A percentile compares a stretch with the other conserved stretches of the same genome.
Conservation (phyloP, 2,797 vertebrate species). For the Crocidura indochinensis region DNA sequence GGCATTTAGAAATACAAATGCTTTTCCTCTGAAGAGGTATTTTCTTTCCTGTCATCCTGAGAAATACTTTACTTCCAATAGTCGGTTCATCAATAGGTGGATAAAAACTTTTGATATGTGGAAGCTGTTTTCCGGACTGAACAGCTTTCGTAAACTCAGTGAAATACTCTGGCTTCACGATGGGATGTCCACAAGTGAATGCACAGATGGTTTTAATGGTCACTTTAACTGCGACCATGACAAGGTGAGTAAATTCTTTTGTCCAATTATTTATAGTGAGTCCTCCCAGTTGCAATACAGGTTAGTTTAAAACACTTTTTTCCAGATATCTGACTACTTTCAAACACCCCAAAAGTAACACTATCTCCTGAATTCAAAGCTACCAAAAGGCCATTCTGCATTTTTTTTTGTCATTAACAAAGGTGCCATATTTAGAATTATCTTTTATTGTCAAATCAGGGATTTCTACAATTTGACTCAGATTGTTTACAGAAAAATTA, state of each 20-base stretch:
- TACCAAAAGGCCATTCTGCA: constrained; percentile 87
- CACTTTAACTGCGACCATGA: constrained; percentile 96
- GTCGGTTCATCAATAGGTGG: constrained; percentile 96
- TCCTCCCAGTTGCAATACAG: constrained; percentile 93
- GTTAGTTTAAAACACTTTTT: constrained; percentile 92
- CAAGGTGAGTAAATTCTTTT: constrained; percentile 95
- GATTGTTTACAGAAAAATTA: no score
- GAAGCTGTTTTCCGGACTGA: constrained; percentile 90
- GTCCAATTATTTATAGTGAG: constrained; percentile 94
- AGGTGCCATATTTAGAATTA: constrained; percentile 97
- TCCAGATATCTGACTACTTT: constrained; percentile 95
- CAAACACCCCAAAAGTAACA: constrained; percentile 96
- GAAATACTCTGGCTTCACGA: constrained; percentile 96
- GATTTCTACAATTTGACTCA: constrained; percentile 85
- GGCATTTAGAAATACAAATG: constrained; percentile 95
- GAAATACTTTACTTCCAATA: constrained; percentile 91
- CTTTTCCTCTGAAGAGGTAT: constrained; percentile 94
- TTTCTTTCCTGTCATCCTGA: constrained; percentile 90
- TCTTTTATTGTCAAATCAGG: constrained; percentile 93
- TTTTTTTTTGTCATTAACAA: constrained; percentile 93
- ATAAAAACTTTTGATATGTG: constrained; percentile 91
- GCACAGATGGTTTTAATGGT: constrained; percentile 99
- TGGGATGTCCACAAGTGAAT: constrained; percentile 94
- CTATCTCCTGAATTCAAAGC: constrained; percentile 93
- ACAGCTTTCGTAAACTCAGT: constrained; percentile 92